Base-by-base conservation (phyloP, 2,888 invertebrate genomes). In the Galerucella nymphaeae region DNA sequence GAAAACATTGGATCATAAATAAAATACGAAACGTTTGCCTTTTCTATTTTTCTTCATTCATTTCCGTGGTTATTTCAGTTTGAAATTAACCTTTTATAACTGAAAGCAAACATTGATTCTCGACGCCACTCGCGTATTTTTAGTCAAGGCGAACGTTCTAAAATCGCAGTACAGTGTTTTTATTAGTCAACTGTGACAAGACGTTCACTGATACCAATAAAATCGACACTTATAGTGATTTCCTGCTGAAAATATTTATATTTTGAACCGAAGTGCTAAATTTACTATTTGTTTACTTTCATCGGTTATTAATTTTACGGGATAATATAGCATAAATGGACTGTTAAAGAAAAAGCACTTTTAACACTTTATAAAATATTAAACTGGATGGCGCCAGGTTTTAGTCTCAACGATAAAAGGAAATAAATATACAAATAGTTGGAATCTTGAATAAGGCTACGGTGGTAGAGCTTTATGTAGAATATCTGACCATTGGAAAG, bases 61-160 rank as follows among this genome's bases (percentile, higher is more conserved):
- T 30, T 30, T 59, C 59, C 59, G 59, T 16, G 30, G 5, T 38
- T 59, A 59, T 59, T 59, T 59, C 38, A 13, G 59, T 59, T 30
- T 10, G n/a, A 59, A 59, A 14, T 30, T 59, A 59, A 59, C 59
- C 59, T 59, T 59, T 59, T 59, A 38, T 13, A 20, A 23, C 4
- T 58, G 58, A 20, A 18, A 16, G 13, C 18, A 55, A 55, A 20
- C 38, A 38, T 59, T n/a, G n/a, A 14, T n/a, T 58, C 58, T 58
- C n/a, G 59, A 59, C 30, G 14, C 20, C 57, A 57, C n/a, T 38
- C 30, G 16, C n/a, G 14, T 59, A 59, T 59, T 59, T 59, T 59
- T 59, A 59, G 59, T 59, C 38, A 30, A 59, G 59, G 59, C 38
- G 59, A 23, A n/a, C 38, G 59, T 38, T 59, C 59, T 38, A 38